Percentiles rank a stretch among this genome's conserved stretches.
Conservation (phyloP, 30 jellyfish, hydroid and myxozoan species). For the Hydractinia echinata region DNA sequence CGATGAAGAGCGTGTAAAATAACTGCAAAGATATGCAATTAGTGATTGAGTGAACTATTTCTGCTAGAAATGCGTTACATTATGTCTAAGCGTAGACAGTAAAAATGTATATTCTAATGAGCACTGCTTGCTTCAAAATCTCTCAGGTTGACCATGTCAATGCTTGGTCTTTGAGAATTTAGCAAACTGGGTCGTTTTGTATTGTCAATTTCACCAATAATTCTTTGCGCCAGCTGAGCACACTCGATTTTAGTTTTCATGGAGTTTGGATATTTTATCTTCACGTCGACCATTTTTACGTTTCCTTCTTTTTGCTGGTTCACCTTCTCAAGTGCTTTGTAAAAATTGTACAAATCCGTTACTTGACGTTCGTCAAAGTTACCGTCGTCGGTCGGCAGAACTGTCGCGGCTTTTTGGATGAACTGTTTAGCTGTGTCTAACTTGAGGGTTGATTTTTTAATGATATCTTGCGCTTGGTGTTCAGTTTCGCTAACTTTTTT, state of each 20-base stretch:
- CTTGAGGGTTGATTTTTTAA: conserved; percentile 22
- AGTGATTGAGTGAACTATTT: background rate
- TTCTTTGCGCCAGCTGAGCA: conserved; percentile 10
- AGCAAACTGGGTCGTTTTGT: background rate
- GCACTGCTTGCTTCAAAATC: background rate
- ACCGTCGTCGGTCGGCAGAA: conserved; percentile 25
- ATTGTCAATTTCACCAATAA: conserved; percentile 35
- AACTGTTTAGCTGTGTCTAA: conserved; percentile 30
- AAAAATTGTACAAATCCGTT: background rate
- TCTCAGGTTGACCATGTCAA: conserved; percentile 3
- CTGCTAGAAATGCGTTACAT: background rate
- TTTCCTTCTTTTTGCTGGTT: background rate
- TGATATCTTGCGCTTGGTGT: background rate
- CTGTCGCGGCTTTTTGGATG: conserved; percentile 24
- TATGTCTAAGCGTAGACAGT: background rate
- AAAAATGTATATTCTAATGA: background rate
- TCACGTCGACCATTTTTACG: conserved; percentile 4
- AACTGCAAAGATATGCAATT: too few relatives aligned
- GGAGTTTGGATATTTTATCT: conserved; percentile 28
- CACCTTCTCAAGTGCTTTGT: conserved; percentile 26
- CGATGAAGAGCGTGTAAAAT: too few relatives aligned
- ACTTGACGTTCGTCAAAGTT: conserved; percentile 14
- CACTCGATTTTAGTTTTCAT: conserved; percentile 46
- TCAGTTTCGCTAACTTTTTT: conserved; percentile 19
- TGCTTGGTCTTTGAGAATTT: conserved; percentile 12